Evolutionary conservation across 1,140 invertebrate genomes (phyloP).

Genomic region (Cataglyphis hispanica): DNA sequence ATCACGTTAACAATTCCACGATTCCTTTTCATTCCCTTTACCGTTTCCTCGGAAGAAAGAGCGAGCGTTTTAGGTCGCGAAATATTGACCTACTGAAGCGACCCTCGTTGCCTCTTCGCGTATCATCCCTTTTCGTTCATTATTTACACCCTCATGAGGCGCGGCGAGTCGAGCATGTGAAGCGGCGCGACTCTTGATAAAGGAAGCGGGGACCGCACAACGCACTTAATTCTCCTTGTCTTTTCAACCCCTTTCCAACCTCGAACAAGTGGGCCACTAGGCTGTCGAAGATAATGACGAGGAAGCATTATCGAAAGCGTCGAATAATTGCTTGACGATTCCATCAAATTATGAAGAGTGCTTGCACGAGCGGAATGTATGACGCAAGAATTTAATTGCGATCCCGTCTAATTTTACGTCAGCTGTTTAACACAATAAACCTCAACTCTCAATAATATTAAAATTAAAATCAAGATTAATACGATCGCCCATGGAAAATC

Average conservation of each 20-base stretch:
- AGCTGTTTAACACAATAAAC: not conserved
- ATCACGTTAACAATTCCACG: conserved; percentile 71
- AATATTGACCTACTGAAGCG: conserved; percentile 80
- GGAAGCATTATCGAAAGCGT: conserved; percentile 18
- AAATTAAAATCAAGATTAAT: conserved; percentile 1
- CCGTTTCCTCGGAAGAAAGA: conserved; percentile 40
- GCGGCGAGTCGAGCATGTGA: conserved; percentile 63
- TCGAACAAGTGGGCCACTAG: conserved; percentile 78
- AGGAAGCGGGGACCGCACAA: conserved; percentile 43
- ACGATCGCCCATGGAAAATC: not conserved
- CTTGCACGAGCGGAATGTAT: not conserved
- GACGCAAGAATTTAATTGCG: conserved; percentile 31
- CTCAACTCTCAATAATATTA: not conserved
- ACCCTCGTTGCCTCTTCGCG: conserved; percentile 68
- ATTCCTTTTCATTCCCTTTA: conserved; percentile 34
- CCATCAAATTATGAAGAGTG: conserved; percentile 63
- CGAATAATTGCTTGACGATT: conserved; percentile 53
- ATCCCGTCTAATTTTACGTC: not conserved
- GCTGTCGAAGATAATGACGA: conserved; percentile 69
- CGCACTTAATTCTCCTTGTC: conserved; percentile 76
- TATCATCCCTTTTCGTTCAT: conserved; percentile 82
- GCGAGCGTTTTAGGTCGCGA: conserved; percentile 70
- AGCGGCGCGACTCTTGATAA: conserved; percentile 61
- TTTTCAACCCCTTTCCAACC: conserved; percentile 71
- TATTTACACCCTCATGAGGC: conserved; percentile 80